A percentile compares a stretch with the other conserved stretches of the same genome.
Conservation (phyloP, 2,888 invertebrate genomes). For the Liodrosophila aerea region DNA sequence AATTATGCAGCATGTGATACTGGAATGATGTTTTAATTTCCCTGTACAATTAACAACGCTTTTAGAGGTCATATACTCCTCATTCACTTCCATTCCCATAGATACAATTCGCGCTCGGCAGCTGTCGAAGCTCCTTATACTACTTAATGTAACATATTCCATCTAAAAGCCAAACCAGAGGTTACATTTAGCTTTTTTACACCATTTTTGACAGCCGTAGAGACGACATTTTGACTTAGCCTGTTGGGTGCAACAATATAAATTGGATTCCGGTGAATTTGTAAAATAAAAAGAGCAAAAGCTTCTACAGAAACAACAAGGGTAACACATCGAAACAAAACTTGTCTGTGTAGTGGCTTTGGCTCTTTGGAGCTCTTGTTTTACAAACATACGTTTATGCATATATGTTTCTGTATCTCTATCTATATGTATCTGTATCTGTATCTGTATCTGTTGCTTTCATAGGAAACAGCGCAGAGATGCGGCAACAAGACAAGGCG, state of each 20-base stretch:
- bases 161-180: background rate
- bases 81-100: too few species aligned
- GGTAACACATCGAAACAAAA: too few species aligned
- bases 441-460: constrained; percentile 33
- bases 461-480: constrained; percentile 52
- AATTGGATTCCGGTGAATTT: constrained; percentile 74
- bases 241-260: constrained; percentile 62
- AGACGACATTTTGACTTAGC: constrained; percentile 30
- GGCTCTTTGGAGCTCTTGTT: constrained; percentile 37
- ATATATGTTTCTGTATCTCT: constrained; percentile 4
- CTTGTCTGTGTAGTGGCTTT: constrained; percentile 32
- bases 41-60: too few species aligned
- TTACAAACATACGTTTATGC: constrained; percentile 13
- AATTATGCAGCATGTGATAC: too few species aligned
- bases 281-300: constrained; percentile 51
- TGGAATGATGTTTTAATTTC: too few species aligned
- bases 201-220: background rate
- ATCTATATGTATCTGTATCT: constrained; percentile 5
- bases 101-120: background rate
- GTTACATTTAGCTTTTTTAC: background rate
- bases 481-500: constrained; percentile 42
- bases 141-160: constrained; percentile 8
- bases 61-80: too few species aligned
- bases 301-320: constrained; percentile 54
- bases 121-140: constrained; percentile 1